Evolutionary conservation across 2,888 invertebrate species (phyloP), one percentile per base, ranked within the genome.

Genomic region (Lycaena phlaeas): DNA sequence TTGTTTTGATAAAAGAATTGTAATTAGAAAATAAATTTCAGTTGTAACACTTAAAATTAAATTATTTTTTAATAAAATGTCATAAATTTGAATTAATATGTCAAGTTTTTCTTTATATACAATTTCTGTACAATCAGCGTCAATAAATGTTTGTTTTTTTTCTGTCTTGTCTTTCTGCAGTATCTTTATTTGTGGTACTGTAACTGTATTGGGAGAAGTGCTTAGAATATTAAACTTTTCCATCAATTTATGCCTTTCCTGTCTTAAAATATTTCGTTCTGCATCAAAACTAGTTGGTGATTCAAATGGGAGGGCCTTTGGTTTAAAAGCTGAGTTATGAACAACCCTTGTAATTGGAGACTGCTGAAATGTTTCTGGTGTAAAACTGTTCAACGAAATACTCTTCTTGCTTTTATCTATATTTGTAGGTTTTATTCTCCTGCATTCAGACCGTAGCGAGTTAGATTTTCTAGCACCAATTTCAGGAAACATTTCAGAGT

Each of bases 11-110:
- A 88, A 63, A 14, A 92, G 71, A 41, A 93, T 76, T 0, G 90
- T 88, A 54, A 91, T 84, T 14, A 92, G 60, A 68, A 90, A 92
- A 67, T 90, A 89, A 42, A 93, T 71, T 65, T 92, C 92, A 0
- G 88, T 87, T 47, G 88, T 86, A 3, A 89, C 61, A 68, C 90
- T 92, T 15, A 90, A 67, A 14, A 90, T 86, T 38, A 90, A 70
- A 59, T 88, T 87, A 53, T 86, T 82, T 49, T 86, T 82, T 7
- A 92, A 62, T 47, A 91, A 73, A 38, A 67, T 60, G 34, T 86
- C 74, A 50, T 92, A 92, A 27, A 92, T 68, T 43, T 78, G 59
- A 1, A 86, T 71, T 17, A 92, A 54, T 15, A 81, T 56, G 50
- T 90, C 85, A 1, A 92, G 61, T 51, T 86, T 69, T 0, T 85